Evolutionary conservation across 2,888 invertebrate genomes (phyloP).

Genomic region (Selenia dentaria): DNA sequence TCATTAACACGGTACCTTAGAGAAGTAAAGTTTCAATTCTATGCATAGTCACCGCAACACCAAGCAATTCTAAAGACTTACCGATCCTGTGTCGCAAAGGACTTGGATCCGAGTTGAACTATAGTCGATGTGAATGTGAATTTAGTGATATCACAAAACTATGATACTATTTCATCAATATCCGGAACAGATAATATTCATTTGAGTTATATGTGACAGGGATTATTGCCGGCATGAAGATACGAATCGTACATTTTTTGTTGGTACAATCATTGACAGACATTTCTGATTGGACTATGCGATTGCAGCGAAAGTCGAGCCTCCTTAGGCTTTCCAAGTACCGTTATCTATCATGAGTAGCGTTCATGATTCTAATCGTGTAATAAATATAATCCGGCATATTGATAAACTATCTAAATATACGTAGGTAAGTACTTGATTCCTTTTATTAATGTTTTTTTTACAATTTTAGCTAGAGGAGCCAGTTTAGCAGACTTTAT

Average conservation of each 20-base stretch:
- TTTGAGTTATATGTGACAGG: no score
- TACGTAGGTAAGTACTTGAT: conserved; percentile 5
- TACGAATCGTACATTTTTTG: background rate
- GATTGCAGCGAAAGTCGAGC: conserved; percentile 18
- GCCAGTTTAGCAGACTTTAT: conserved; percentile 98
- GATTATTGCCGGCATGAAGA: background rate
- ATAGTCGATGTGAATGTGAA: no score
- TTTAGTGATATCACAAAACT: no score
- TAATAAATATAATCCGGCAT: conserved; percentile 16
- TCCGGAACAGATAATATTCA: no score
- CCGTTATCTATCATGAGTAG: conserved; percentile 19
- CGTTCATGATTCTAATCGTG: conserved; percentile 17
- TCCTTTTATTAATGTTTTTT: conserved; percentile 17
- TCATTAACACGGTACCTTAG: no score
- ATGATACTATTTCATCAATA: no score
- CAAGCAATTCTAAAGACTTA: no score
- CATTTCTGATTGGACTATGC: conserved; percentile 7
- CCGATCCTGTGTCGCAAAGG: no score
- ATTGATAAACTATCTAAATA: conserved; percentile 19
- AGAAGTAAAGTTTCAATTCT: no score
- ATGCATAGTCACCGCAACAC: no score
- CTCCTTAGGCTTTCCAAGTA: conserved; percentile 8
- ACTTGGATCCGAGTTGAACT: no score
- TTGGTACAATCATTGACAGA: conserved; percentile 1
- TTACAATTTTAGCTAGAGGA: conserved; percentile 87